phyloP scores from a whole-genome alignment of 2,888 invertebrate genomes.

The Lordiphosa andalusiaca region DNA sequence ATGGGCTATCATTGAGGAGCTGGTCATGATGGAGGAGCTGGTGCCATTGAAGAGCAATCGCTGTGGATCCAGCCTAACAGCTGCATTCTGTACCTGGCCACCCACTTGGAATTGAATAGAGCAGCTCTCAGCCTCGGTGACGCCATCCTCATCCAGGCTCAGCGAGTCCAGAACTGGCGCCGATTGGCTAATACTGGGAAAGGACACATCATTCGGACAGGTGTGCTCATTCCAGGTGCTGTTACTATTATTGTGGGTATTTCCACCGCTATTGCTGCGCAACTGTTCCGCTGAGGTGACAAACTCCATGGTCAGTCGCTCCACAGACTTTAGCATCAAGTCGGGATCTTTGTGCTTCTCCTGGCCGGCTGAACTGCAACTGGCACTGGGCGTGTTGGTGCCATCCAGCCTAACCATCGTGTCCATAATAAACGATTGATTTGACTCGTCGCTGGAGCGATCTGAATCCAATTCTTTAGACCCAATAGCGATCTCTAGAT shows the following conservation, averaged over 20 bases:
- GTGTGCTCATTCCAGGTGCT: conserved; percentile 90
- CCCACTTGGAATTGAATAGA: conserved; percentile 70
- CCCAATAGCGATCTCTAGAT: conserved; percentile 73
- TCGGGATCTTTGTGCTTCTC: conserved; percentile 84
- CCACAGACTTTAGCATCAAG: conserved; percentile 85
- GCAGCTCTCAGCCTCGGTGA: conserved; percentile 63
- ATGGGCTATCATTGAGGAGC: conserved; percentile 86
- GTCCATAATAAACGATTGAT: conserved; percentile 76
- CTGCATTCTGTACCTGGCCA: conserved; percentile 75
- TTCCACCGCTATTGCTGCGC: conserved; percentile 62
- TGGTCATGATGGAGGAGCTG: conserved; percentile 83
- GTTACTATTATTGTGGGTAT: conserved; percentile 5
- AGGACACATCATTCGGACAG: conserved; percentile 89
- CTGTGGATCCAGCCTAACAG: conserved; percentile 38
- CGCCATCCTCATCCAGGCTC: conserved; percentile 83
- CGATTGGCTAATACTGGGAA: conserved; percentile 90
- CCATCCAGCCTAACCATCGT: conserved; percentile 62
- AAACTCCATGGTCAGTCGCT: conserved; percentile 84
- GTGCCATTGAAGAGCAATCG: conserved; percentile 80
- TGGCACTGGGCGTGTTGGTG: conserved; percentile 12
- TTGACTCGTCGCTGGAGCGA: conserved; percentile 74
- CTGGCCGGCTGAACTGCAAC: conserved; percentile 16
- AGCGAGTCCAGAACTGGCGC: conserved; percentile 87
- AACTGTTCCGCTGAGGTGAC: conserved; percentile 85
- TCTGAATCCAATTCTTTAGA: conserved; percentile 67